phyloP scores from a whole-genome alignment of 2,113 vertebrate genomes.

The Ammodramus savannarum region DNA sequence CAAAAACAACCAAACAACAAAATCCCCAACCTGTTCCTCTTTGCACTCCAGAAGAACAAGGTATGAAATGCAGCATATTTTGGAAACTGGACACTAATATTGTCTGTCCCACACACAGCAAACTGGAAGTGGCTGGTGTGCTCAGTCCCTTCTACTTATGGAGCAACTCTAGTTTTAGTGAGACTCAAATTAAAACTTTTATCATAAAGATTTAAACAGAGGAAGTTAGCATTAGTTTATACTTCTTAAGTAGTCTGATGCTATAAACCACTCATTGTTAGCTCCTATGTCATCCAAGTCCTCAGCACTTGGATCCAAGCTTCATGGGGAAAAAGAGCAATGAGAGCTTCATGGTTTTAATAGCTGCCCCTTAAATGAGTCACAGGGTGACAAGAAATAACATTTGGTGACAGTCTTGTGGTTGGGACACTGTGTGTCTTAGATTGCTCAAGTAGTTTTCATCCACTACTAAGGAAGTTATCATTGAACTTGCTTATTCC shows the following conservation, averaged over 20 bases:
- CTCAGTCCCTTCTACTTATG: not conserved
- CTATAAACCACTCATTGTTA: not conserved
- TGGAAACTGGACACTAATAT: not conserved
- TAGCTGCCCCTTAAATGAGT: not conserved
- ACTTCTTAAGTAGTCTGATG: not conserved
- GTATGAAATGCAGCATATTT: not conserved
- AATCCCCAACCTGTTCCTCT: not conserved
- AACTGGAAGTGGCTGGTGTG: not conserved
- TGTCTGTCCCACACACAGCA: not conserved
- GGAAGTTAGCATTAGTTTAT: not conserved
- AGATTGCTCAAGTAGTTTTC: not conserved
- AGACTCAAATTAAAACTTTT: not conserved
- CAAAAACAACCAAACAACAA: not conserved
- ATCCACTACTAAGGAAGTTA: not conserved
- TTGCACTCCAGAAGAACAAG: not conserved
- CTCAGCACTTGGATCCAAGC: not conserved
- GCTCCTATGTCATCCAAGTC: not conserved
- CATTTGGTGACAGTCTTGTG: not conserved
- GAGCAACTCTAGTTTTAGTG: not conserved
- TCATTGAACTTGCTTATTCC: not conserved
- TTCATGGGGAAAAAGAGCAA: not conserved
- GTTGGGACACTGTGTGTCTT: not conserved
- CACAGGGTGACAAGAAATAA: not conserved
- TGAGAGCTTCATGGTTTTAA: not conserved
- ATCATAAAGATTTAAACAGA: not conserved